Evolutionary conservation across 2,113 vertebrate species (phyloP).

Genomic region (Lonchura striata): DNA sequence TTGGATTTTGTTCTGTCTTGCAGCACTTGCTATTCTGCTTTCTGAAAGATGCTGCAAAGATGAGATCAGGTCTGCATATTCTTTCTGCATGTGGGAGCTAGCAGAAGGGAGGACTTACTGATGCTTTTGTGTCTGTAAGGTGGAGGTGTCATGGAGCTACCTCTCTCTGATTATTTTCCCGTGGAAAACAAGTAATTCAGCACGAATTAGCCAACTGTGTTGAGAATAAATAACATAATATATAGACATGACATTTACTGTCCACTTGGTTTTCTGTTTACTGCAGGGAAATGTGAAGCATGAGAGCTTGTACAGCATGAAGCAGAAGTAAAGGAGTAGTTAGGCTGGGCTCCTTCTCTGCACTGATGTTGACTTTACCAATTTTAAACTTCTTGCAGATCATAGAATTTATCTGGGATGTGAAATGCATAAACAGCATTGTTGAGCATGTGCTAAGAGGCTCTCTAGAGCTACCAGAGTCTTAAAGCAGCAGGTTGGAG

Average conservation of each 20-base stretch:
- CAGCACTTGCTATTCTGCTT: not conserved
- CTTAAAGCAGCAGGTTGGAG: not conserved
- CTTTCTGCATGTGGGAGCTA: not conserved
- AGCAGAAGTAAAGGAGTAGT: not conserved
- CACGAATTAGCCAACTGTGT: accelerated
- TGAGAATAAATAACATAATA: not conserved
- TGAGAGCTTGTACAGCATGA: not conserved
- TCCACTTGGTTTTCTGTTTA: not conserved
- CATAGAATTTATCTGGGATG: not conserved
- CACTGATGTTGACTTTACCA: not conserved
- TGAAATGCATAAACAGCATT: not conserved
- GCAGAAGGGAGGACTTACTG: not conserved
- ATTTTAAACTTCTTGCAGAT: not conserved
- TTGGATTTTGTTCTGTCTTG: not conserved
- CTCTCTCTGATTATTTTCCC: not conserved
- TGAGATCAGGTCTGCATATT: not conserved
- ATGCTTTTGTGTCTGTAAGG: not conserved
- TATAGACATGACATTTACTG: not conserved
- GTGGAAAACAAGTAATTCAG: not conserved
- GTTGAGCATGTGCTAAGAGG: not conserved
- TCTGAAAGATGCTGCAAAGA: not conserved
- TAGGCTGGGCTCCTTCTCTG: not conserved
- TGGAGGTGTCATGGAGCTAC: not conserved
- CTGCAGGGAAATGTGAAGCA: not conserved
- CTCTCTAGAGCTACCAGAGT: not conserved